Evolutionary conservation across 2,797 vertebrate species (phyloP).

Genomic region (Trichosurus vulpecula): DNA sequence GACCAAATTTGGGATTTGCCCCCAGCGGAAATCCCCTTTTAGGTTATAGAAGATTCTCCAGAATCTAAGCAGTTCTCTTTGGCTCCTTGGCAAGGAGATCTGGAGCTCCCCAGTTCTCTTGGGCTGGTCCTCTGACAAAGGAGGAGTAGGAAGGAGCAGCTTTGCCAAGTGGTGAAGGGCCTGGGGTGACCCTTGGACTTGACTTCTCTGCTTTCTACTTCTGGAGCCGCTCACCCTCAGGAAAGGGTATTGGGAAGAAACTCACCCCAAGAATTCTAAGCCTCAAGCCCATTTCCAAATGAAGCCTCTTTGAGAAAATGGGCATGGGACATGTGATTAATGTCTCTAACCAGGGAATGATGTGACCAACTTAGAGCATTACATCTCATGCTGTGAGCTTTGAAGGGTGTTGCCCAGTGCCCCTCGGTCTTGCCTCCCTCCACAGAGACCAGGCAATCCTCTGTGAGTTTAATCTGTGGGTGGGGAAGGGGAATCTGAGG

Average conservation of each 20-base stretch:
- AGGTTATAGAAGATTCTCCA: neutral
- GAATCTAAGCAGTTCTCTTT: conserved; percentile 8
- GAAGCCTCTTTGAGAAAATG: neutral
- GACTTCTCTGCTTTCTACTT: neutral
- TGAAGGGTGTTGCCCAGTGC: neutral
- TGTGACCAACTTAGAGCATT: conserved; percentile 11
- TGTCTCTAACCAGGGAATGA: neutral
- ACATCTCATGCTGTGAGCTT: conserved; percentile 10
- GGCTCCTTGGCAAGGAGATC: neutral
- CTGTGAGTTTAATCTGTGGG: neutral
- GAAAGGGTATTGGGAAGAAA: neutral
- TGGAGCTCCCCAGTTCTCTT: neutral
- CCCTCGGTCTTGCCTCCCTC: neutral
- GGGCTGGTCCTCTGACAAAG: neutral
- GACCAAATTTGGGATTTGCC: conserved; percentile 58
- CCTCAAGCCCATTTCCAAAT: neutral
- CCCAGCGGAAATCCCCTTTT: conserved; percentile 39
- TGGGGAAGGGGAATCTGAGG: neutral
- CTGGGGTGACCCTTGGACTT: neutral
- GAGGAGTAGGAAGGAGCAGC: neutral
- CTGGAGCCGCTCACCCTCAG: conserved; percentile 3
- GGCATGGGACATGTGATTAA: neutral
- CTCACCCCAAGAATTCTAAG: neutral
- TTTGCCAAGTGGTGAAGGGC: conserved; percentile 29
- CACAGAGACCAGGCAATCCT: neutral